A percentile compares a stretch with the other conserved stretches of the same genome.
Conservation (phyloP, 2,888 invertebrate species). For the Sarcophaga rosellei region DNA sequence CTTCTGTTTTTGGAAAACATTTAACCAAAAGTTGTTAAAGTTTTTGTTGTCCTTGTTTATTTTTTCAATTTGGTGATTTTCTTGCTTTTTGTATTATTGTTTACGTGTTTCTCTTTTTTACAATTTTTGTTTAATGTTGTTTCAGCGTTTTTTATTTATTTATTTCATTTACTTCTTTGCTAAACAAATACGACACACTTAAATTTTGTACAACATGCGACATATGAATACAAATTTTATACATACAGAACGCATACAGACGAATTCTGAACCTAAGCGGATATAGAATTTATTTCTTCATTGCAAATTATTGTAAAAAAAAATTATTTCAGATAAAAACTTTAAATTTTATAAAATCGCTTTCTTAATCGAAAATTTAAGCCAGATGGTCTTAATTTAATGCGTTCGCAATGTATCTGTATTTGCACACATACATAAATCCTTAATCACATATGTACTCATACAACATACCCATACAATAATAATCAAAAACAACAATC, state of each 20-base stretch:
- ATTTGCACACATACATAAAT: conserved; percentile 13
- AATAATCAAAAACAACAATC: conserved; percentile 60
- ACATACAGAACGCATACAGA: not conserved
- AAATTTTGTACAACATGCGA: conserved; percentile 58
- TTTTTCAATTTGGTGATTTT: not conserved
- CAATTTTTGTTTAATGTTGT: conserved; percentile 40
- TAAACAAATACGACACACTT: conserved; percentile 61
- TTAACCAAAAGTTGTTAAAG: conserved; percentile 54
- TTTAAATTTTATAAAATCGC: too few species aligned
- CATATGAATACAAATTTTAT: conserved; percentile 50
- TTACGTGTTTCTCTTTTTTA: too few species aligned
- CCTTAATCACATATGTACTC: not conserved
- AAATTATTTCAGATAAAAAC: too few species aligned
- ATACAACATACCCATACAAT: conserved; percentile 17
- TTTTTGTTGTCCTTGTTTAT: not conserved
- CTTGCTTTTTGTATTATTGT: conserved; percentile 15
- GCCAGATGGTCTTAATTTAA: too few species aligned
- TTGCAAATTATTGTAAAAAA: too few species aligned
- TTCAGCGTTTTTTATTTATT: conserved; percentile 51
- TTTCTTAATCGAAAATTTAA: too few species aligned
- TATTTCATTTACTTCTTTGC: conserved; percentile 56
- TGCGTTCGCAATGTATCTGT: too few species aligned
- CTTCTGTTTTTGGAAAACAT: conserved; percentile 55
- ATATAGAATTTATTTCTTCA: too few species aligned
- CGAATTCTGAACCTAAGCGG: too few species aligned